Evolutionary conservation across 2,888 invertebrate genomes (phyloP), one percentile per base, ranked within the genome.

Genomic region (Mimumesa dahlbomi): DNA sequence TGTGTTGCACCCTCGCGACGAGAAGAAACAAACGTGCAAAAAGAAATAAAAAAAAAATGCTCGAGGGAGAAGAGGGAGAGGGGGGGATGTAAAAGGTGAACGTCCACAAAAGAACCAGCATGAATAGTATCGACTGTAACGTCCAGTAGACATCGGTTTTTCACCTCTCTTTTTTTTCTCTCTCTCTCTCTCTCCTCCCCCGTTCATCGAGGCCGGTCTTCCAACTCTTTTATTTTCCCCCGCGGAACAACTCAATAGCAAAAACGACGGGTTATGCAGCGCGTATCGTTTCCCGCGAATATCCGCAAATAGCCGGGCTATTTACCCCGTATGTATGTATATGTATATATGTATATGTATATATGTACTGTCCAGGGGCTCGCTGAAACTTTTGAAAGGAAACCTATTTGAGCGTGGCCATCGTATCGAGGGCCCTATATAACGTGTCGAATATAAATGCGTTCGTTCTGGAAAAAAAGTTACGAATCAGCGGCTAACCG

Each of bases 401-500:
- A 40, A 38, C 45, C 68, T 49, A 56, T 73, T 68, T 59, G 49
- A 52, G 43, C 58, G 48, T 59, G 40, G 29, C 45, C 59, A 53
- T 57, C 66, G 62, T 53, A 57, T 67, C 43, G 54, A 46, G 49
- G 5, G 43, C 6, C 18, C 42, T 34, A 43, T 58, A 40, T 58
- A 77, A 76, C 73, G 36, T 29, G 54, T 38, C 50, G 57, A 63
- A 71, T 71, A 70, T 70, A 70, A 71, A 63, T 52, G 71, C 38
- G 22, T 63, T 56, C 57, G 48, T 40, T 54, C 38, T 21, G 53
- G 38, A 58, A 63, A n/a, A n/a, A 70, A 71, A 49, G 70, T 70
- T 71, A 54, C 70, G 71, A 64, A 71, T 64, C 71, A 42, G 9
- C 56, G 29, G 42, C 19, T 19, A 57, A 68, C 46, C 40, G 34